Evolutionary conservation across 2,113 vertebrate genomes (phyloP), one percentile per base, ranked within the genome.

Genomic region (Anas platyrhynchos): DNA sequence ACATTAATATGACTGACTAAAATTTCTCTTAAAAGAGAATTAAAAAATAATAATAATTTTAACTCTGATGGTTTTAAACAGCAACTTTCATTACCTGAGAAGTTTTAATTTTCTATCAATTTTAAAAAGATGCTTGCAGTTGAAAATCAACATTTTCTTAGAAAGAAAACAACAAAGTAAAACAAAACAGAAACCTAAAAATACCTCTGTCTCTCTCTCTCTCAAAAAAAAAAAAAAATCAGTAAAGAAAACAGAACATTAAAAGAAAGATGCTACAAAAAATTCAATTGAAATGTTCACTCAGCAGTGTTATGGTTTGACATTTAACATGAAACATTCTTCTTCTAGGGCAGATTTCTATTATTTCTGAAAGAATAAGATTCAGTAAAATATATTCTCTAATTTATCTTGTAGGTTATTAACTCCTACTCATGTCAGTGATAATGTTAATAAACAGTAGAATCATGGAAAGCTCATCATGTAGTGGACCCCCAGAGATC

Each of bases 81-180:
- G 29, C 43, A 7, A 1, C 13, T 78, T 78, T n/a, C 20, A 58
- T 58, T 78, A 48, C 5, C 6, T 13, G 34, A 68, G 56, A 72
- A 58, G 5, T 5, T 29, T 77, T 4, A 56, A 38, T 55, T 76
- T 79, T 77, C 1, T 36, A 69, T 41, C 55, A 36, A 44, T 67
- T 52, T 34, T 25, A 46, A 32, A 11, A 38, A 6, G 11, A 31
- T 31, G 2, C 31, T 93, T 85, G 62, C n/a, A 59, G 6, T 9
- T 63, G 18, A 88, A 78, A 75, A 84, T 58, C 11, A 78, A 38
- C 3, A 27, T 61, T 89, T 93, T 66, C 4, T 52, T 71, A 32
- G 9, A 11, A 13, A 1, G 0, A 2, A 22, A 7, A 21, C 5
- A 55, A 7, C 22, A 50, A 50, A 25, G 23, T 23, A 50, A 50